A percentile compares a stretch with the other conserved stretches of the same genome.
phyloP scores from a whole-genome alignment of 2,888 invertebrate species.

The Drosophila mimetica region DNA sequence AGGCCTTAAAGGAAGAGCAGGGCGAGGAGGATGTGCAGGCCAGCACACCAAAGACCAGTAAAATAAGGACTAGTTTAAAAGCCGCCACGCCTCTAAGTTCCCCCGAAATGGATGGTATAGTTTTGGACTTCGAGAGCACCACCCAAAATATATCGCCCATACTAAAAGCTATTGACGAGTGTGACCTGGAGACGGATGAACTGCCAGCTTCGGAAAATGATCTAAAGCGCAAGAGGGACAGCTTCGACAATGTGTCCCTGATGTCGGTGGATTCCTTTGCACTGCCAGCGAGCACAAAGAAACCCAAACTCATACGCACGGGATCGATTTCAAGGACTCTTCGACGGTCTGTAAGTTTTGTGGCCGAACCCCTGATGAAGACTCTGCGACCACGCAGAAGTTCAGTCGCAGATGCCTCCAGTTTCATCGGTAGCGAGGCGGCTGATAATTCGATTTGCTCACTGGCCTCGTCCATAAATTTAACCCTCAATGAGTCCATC shows the following conservation, averaged over 20 bases:
- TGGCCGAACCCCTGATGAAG: slow-evolving; percentile 81
- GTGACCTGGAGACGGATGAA: slow-evolving; percentile 66
- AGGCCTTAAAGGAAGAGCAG: background rate
- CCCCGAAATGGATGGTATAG: slow-evolving; percentile 43
- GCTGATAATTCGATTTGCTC: slow-evolving; percentile 82
- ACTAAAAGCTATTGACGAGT: slow-evolving; percentile 66
- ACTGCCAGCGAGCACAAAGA: slow-evolving; percentile 81
- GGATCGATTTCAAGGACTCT: slow-evolving; percentile 83
- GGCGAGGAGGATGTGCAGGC: slow-evolving; percentile 56
- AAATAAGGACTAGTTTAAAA: slow-evolving; percentile 24
- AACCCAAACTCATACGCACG: slow-evolving; percentile 83
- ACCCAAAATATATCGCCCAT: slow-evolving; percentile 82
- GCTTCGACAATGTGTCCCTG: slow-evolving; percentile 83
- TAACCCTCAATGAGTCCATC: slow-evolving; percentile 83
- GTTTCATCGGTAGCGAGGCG: slow-evolving; percentile 56
- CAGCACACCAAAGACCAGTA: slow-evolving; percentile 62
- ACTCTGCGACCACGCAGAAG: slow-evolving; percentile 74
- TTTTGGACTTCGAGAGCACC: slow-evolving; percentile 69
- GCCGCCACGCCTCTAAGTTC: slow-evolving; percentile 48
- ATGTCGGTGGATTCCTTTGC: slow-evolving; percentile 83
- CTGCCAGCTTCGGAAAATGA: slow-evolving; percentile 81
- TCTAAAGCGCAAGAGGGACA: slow-evolving; percentile 83
- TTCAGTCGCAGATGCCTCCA: slow-evolving; percentile 68
- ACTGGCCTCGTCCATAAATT: slow-evolving; percentile 81
- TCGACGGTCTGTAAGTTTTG: slow-evolving; percentile 84